phyloP scores from a whole-genome alignment of 1,140 invertebrate genomes.

The Meloidogyne floridensis region DNA sequence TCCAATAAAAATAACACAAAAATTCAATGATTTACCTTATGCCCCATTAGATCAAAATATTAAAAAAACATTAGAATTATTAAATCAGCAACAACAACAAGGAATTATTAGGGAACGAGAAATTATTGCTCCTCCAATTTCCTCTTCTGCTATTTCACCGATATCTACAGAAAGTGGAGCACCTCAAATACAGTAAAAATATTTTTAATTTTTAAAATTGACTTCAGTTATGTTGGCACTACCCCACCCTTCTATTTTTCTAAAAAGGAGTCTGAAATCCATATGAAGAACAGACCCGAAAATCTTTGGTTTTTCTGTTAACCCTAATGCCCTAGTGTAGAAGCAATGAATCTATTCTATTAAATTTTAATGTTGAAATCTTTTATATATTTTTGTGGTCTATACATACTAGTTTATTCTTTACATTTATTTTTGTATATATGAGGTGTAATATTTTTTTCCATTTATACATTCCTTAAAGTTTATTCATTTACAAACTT shows the following conservation, averaged over 20 bases:
- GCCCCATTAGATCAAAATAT: slow-evolving; percentile 26
- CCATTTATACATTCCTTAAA: no score
- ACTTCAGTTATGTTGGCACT: background rate
- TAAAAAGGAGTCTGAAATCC: no score
- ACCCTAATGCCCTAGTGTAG: no score
- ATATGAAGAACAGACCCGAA: no score
- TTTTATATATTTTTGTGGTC: no score
- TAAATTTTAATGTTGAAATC: no score
- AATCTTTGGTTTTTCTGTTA: no score
- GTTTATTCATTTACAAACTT: no score
- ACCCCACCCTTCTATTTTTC: no score
- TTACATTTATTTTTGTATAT: background rate
- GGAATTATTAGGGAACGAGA: background rate
- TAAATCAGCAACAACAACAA: slow-evolving; percentile 8
- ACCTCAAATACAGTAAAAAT: background rate
- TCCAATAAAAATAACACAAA: slow-evolving; percentile 6
- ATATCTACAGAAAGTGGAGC: slow-evolving; percentile 14
- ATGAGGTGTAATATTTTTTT: no score
- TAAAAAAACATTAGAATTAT: slow-evolving; percentile 23
- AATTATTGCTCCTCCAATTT: background rate
- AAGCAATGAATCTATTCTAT: no score
- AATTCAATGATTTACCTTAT: slow-evolving; percentile 20
- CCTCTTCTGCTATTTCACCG: background rate
- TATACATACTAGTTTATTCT: background rate
- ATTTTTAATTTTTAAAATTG: background rate